Evolutionary conservation across 2,113 vertebrate genomes (phyloP).

Genomic region (Triplophysa rosa): DNA sequence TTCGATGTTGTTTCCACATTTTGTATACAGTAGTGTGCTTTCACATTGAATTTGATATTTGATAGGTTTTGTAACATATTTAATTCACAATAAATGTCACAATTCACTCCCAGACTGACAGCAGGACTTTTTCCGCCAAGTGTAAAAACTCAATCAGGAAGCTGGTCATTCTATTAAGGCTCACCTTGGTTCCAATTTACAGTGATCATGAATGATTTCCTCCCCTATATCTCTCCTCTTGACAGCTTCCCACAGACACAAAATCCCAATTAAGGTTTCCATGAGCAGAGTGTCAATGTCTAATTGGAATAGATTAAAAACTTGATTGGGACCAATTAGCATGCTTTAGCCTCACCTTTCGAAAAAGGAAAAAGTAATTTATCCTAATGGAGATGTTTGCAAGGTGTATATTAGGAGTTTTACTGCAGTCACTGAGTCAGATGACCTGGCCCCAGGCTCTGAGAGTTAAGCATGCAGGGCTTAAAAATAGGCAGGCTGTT

Average conservation of each 20-base stretch:
- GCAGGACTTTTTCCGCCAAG: background rate
- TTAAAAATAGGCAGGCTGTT: constrained; percentile 57
- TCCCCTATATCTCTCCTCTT: constrained; percentile 32
- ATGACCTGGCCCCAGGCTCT: constrained; percentile 36
- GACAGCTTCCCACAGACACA: constrained; percentile 67
- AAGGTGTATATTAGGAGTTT: constrained; percentile 55
- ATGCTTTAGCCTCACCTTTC: constrained; percentile 55
- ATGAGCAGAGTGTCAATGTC: constrained; percentile 55
- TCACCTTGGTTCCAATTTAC: constrained; percentile 64
- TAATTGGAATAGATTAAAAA: constrained; percentile 67
- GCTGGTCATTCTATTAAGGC: constrained; percentile 46
- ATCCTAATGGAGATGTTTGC: constrained; percentile 53
- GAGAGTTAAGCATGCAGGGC: constrained; percentile 37
- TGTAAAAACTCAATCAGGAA: constrained; percentile 36
- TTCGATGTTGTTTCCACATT: too few species aligned
- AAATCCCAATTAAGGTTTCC: constrained; percentile 63
- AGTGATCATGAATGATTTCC: constrained; percentile 59
- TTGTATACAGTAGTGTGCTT: too few species aligned
- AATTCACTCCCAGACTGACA: background rate
- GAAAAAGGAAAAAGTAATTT: constrained; percentile 59
- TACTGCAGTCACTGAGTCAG: constrained; percentile 51
- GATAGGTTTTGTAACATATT: background rate
- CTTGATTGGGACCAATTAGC: constrained; percentile 61
- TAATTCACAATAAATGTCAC: background rate
- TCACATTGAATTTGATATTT: too few species aligned